phyloP scores from a whole-genome alignment of 1,140 invertebrate species.

The Schmidtea mediterranea region DNA sequence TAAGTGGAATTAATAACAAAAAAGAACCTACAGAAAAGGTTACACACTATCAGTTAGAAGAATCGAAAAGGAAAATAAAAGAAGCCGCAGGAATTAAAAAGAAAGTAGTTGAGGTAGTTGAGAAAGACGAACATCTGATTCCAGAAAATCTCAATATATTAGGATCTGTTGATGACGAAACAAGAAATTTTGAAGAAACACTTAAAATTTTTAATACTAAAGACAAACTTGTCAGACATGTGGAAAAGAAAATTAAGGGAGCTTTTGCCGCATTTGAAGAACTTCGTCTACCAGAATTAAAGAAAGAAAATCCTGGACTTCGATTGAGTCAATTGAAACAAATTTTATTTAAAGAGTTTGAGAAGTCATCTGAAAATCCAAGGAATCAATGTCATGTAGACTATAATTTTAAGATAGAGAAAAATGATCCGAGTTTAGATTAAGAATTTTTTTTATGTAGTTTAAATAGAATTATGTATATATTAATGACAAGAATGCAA shows the following conservation, averaged over 20 bases:
- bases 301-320: constrained; percentile 65
- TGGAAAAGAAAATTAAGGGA: constrained; percentile 70
- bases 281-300: constrained; percentile 49
- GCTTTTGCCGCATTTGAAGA: constrained; percentile 70
- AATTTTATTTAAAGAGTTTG: constrained; percentile 52
- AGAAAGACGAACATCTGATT: constrained; percentile 32
- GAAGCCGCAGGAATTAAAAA: constrained; percentile 10
- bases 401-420: constrained; percentile 1
- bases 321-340: constrained; percentile 41
- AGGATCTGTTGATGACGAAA: constrained; percentile 51
- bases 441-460: too few species aligned
- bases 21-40: not conserved
- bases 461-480: too few species aligned
- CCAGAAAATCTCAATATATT: constrained; percentile 73
- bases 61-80: not conserved
- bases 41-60: not conserved
- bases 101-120: constrained; percentile 8
- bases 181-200: constrained; percentile 57
- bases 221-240: constrained; percentile 41
- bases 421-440: too few species aligned
- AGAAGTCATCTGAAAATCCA: constrained; percentile 82
- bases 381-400: constrained; percentile 41
- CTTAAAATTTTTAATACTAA: constrained; percentile 27
- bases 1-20: constrained; percentile 26
- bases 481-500: too few species aligned